These are phyloP conservation scores for Luperina nickerlii DNA, from an alignment of 2,888 invertebrate genomes.

Conservation along the genomic window DNA sequence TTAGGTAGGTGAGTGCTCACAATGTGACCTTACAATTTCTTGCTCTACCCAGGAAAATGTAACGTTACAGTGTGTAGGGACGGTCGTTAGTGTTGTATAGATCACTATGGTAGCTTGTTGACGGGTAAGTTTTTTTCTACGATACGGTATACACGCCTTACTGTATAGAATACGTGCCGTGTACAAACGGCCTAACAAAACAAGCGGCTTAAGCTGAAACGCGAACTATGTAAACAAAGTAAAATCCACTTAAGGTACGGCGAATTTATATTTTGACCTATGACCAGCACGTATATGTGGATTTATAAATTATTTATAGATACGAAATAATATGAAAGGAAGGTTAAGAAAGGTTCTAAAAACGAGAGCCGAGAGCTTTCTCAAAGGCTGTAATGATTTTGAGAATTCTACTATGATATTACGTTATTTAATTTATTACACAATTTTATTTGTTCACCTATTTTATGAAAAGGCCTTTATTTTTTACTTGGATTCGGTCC, in stretches of 20 bases:
- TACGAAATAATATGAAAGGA: constrained; percentile 9
- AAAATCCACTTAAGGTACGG: constrained; percentile 1
- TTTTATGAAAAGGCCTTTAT: not conserved
- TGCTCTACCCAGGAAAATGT: too few relatives aligned
- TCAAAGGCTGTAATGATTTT: constrained; percentile 19
- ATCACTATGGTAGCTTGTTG: not conserved
- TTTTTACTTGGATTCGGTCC: not conserved
- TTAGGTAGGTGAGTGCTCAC: too few relatives aligned
- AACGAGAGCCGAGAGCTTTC: constrained; percentile 11
- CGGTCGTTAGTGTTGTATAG: not conserved
- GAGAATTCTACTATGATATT: not conserved
- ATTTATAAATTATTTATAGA: constrained; percentile 36
- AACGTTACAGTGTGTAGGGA: too few relatives aligned
- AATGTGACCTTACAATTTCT: too few relatives aligned
- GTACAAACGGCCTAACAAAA: not conserved
- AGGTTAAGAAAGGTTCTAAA: constrained; percentile 4
- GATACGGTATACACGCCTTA: not conserved
- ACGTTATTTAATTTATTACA: not conserved
- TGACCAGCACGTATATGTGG: not conserved
- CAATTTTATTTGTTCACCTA: not conserved
- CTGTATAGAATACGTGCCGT: not conserved
- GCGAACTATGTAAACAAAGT: not conserved
- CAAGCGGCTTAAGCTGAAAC: not conserved
- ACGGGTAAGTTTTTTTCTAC: not conserved
- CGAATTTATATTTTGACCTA: not conserved